Conservation (phyloP, 2,797 vertebrate genomes). For the Enteromius unitaeniatus region DNA sequence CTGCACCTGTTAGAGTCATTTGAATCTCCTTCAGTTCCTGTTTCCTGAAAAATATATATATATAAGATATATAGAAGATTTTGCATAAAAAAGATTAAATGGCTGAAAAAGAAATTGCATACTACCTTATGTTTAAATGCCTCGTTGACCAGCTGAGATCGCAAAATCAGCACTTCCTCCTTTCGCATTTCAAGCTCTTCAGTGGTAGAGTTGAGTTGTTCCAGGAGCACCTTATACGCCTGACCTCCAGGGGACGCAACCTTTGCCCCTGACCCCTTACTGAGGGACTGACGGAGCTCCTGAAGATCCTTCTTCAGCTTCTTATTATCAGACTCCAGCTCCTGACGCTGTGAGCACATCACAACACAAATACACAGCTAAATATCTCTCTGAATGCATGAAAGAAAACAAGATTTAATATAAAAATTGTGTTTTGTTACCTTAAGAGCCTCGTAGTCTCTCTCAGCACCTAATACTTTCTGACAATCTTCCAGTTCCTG, state of each 20-base stretch:
- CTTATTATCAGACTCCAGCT: slow-evolving; percentile 94
- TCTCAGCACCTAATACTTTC: slow-evolving; percentile 84
- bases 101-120: not conserved
- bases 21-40: slow-evolving; percentile 43
- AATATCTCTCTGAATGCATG: not conserved
- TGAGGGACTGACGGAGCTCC: slow-evolving; percentile 87
- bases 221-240: slow-evolving; percentile 89
- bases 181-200: slow-evolving; percentile 95
- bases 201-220: slow-evolving; percentile 88
- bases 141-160: slow-evolving; percentile 93
- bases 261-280: slow-evolving; percentile 74
- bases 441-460: slow-evolving; percentile 94
- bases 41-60: slow-evolving; percentile 42
- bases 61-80: not conserved
- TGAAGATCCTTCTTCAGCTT: slow-evolving; percentile 92
- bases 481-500: slow-evolving; percentile 84
- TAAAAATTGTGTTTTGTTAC: slow-evolving; percentile 72
- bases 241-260: slow-evolving; percentile 82
- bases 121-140: slow-evolving; percentile 89
- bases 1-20: slow-evolving; percentile 54
- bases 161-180: slow-evolving; percentile 94
- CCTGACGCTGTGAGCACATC: slow-evolving; percentile 83
- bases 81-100: not conserved
- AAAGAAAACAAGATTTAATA: not conserved
- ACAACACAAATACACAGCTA: not conserved